phyloP scores from a whole-genome alignment of 1,140 invertebrate genomes.

The Bicyclus anynana region DNA sequence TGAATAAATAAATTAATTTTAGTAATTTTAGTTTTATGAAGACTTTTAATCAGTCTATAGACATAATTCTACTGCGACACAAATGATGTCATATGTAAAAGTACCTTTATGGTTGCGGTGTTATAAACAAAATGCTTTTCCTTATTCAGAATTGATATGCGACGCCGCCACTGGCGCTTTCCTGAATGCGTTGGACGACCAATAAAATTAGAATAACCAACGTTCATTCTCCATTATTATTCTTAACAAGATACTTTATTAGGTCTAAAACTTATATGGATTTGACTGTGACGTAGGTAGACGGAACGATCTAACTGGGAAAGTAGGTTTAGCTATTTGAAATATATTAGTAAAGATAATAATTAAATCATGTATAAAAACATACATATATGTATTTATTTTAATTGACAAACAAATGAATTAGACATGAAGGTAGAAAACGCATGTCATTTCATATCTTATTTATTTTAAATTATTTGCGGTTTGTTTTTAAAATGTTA shows the following conservation, averaged over 20 bases:
- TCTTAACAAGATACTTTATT: conserved; percentile 8
- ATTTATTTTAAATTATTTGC: no score
- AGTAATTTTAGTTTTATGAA: no score
- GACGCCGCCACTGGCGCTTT: conserved; percentile 19
- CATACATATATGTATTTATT: no score
- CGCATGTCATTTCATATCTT: no score
- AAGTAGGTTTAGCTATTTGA: no score
- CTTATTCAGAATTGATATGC: conserved; percentile 29
- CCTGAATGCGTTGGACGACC: conserved; percentile 17
- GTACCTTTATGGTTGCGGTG: conserved; percentile 14
- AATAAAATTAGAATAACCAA: conserved; percentile 11
- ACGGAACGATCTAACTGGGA: neutral
- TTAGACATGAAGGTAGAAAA: no score
- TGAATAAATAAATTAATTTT: no score
- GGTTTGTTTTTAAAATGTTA: no score
- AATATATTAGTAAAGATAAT: no score
- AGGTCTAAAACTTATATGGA: neutral
- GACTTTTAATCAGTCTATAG: no score
- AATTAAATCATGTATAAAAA: no score
- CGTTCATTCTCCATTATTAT: conserved; percentile 3
- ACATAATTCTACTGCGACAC: neutral
- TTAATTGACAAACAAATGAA: no score
- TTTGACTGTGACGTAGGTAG: conserved; percentile 7
- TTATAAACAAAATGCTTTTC: conserved; percentile 32
- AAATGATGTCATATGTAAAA: conserved; percentile 4